Conservation (phyloP, 2,888 invertebrate genomes). For the Xestia c-nigrum region DNA sequence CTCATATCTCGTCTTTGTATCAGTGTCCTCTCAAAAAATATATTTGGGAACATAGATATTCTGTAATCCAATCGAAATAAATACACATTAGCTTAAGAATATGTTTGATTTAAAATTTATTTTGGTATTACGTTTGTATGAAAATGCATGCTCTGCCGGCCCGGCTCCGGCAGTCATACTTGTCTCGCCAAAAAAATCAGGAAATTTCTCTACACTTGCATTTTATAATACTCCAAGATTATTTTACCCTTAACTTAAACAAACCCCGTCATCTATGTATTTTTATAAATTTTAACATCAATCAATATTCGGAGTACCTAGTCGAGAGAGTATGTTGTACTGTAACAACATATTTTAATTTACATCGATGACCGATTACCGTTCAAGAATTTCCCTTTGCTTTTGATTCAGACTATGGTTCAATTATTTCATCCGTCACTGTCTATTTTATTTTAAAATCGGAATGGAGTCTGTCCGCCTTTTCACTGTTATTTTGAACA, state of each 20-base stretch:
- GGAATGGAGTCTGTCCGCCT: background rate
- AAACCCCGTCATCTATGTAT: no score
- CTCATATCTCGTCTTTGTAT: no score
- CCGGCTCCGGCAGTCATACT: no score
- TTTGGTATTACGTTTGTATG: no score
- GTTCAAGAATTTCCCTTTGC: background rate
- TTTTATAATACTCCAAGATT: background rate
- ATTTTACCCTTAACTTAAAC: background rate
- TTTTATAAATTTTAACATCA: background rate
- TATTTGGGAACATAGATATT: no score
- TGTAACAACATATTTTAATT: background rate
- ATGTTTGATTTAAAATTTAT: no score
- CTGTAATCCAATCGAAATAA: no score
- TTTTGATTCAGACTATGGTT: slow-evolving; percentile 17
- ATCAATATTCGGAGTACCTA: background rate
- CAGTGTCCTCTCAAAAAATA: no score
- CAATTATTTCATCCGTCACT: background rate
- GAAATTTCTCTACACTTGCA: background rate
- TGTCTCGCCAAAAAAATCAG: no score
- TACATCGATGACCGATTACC: background rate
- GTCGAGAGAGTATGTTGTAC: no score
- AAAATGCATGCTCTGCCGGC: no score
- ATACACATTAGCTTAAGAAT: no score
- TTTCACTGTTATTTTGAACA: background rate
- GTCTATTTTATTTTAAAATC: slow-evolving; percentile 2